A percentile compares a stretch with the other conserved stretches of the same genome.
Conservation (phyloP, 2,113 vertebrate genomes). For the Peucedramus taeniatus region DNA sequence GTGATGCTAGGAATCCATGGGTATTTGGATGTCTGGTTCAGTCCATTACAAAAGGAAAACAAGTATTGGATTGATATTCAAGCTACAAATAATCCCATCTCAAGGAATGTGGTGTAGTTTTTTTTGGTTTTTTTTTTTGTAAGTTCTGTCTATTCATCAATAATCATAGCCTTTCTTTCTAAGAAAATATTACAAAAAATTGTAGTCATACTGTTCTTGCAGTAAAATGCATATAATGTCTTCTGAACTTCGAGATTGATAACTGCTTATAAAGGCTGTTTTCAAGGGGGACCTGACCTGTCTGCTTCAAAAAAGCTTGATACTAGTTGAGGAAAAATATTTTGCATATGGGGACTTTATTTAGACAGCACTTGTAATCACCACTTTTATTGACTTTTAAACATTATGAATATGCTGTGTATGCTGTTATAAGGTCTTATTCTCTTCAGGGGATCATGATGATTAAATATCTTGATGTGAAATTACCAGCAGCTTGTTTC, state of each 20-base stretch:
- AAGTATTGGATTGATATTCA: background rate
- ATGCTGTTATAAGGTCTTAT: background rate
- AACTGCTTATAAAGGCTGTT: background rate
- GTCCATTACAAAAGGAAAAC: background rate
- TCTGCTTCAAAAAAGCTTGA: background rate
- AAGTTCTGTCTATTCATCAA: background rate
- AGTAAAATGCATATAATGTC: background rate
- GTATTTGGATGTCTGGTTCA: background rate
- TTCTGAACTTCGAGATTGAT: background rate
- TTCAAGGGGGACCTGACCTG: background rate
- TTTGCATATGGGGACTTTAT: background rate
- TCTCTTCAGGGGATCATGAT: background rate
- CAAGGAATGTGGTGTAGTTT: background rate
- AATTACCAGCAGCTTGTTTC: background rate
- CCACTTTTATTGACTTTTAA: background rate
- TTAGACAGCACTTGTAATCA: background rate
- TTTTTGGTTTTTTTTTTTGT: background rate
- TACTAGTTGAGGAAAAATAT: background rate
- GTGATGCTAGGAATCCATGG: background rate
- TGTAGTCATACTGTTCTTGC: background rate
- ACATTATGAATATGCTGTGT: background rate
- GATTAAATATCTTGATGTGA: background rate
- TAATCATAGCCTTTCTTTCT: background rate
- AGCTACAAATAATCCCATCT: background rate
- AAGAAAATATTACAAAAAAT: background rate